Percentiles rank a stretch among this genome's conserved stretches.
Evolutionary conservation across 2,113 vertebrate species (phyloP).

Genomic region (Sceloporus tristichus): DNA sequence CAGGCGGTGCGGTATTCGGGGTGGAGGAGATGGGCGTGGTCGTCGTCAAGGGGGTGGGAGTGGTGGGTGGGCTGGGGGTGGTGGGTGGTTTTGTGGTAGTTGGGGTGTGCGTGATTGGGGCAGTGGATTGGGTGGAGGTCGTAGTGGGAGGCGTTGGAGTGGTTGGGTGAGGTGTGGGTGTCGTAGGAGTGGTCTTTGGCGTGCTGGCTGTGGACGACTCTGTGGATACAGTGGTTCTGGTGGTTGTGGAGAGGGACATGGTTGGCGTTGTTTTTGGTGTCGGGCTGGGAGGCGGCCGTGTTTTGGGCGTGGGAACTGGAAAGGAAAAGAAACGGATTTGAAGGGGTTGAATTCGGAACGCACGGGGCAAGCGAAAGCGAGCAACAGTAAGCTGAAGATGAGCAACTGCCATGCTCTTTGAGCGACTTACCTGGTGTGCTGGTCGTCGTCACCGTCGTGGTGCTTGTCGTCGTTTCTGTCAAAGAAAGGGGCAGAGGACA

Average conservation of each 20-base stretch:
- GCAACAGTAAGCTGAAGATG: too few relatives aligned
- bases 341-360: too few relatives aligned
- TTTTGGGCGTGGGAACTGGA: not conserved
- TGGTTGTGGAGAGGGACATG: not conserved
- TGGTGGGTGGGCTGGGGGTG: not conserved
- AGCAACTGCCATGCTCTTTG: too few relatives aligned
- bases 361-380: too few relatives aligned
- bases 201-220: not conserved
- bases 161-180: not conserved
- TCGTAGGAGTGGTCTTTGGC: not conserved
- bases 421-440: not conserved
- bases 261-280: not conserved
- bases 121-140: too few relatives aligned
- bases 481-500: too few relatives aligned
- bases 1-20: rapidly evolving
- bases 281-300: not conserved
- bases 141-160: not conserved
- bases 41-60: not conserved
- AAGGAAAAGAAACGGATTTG: not conserved
- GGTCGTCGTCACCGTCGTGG: too few relatives aligned
- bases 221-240: not conserved
- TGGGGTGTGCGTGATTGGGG: not conserved
- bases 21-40: not conserved
- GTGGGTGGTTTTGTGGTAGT: not conserved
- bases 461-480: too few relatives aligned